Percentiles rank a stretch among this genome's conserved stretches.
phyloP scores from a whole-genome alignment of 2,113 vertebrate species.

The Phocoena sinus region DNA sequence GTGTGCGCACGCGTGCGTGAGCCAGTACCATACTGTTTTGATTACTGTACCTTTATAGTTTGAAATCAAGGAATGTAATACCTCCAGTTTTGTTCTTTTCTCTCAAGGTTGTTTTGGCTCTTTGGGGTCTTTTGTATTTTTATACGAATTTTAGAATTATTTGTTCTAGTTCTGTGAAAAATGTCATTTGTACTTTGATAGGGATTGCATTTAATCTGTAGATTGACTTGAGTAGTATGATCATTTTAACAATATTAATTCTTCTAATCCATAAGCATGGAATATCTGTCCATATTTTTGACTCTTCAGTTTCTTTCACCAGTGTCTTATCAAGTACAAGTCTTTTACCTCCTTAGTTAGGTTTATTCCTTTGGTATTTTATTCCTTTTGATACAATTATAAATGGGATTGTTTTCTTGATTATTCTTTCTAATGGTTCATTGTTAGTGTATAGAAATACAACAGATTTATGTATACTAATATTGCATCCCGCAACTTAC shows the following conservation, averaged over 20 bases:
- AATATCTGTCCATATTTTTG: not conserved
- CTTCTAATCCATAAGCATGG: not conserved
- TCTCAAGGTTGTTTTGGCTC: not conserved
- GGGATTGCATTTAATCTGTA: no score
- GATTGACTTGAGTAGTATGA: no score
- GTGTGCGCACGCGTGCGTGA: rapidly evolving
- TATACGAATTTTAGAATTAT: not conserved
- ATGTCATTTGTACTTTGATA: no score
- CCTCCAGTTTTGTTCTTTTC: not conserved
- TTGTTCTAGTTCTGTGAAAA: not conserved
- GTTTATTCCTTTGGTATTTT: not conserved
- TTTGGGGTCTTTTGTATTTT: not conserved
- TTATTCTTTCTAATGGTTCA: not conserved
- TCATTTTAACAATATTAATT: not conserved
- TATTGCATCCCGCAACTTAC: no score
- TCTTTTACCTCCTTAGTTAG: not conserved
- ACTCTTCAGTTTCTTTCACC: not conserved
- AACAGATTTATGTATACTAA: no score
- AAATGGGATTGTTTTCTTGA: not conserved
- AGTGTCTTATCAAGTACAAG: not conserved
- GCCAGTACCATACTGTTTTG: rapidly evolving
- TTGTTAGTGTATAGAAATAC: no score
- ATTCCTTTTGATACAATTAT: not conserved
- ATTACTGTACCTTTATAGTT: not conserved
- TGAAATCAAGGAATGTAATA: not conserved